phyloP scores from a whole-genome alignment of 1,140 invertebrate genomes.

The Zaprionus vittiger region DNA sequence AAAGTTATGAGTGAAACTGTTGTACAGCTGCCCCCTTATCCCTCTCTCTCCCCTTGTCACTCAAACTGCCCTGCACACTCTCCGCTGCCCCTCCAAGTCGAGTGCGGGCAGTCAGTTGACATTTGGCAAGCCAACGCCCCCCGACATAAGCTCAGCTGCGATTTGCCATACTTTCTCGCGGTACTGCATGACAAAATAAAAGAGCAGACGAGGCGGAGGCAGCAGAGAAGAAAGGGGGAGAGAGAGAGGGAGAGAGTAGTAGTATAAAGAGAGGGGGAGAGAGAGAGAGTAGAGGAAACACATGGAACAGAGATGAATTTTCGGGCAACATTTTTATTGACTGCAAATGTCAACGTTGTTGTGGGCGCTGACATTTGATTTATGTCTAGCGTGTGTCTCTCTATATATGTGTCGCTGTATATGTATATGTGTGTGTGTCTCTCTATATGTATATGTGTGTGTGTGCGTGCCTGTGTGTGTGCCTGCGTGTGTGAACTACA shows the following conservation, averaged over 20 bases:
- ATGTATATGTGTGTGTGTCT: constrained; percentile 5
- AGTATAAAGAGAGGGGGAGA: neutral
- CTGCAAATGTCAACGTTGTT: constrained; percentile 46
- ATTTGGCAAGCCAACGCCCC: constrained; percentile 9
- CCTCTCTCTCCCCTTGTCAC: neutral
- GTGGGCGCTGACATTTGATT: constrained; percentile 56
- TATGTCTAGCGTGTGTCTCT: constrained; percentile 16
- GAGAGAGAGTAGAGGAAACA: neutral
- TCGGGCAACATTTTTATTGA: constrained; percentile 35
- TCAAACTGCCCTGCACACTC: neutral
- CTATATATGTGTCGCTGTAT: neutral
- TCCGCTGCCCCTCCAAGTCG: neutral
- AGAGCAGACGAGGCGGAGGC: neutral
- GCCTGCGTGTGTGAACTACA: neutral
- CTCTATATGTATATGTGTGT: neutral
- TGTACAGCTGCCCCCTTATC: neutral
- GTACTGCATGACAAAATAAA: neutral
- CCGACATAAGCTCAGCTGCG: neutral
- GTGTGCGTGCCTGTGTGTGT: neutral
- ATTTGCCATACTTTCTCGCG: constrained; percentile 5
- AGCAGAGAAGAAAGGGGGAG: neutral
- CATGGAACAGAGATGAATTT: neutral
- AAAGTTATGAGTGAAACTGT: neutral
- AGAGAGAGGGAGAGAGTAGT: neutral
- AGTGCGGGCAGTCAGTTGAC: neutral